These are phyloP conservation scores for Ceyx erithaca DNA, from an alignment of 2,797 vertebrate species.

Conservation along the genomic window DNA sequence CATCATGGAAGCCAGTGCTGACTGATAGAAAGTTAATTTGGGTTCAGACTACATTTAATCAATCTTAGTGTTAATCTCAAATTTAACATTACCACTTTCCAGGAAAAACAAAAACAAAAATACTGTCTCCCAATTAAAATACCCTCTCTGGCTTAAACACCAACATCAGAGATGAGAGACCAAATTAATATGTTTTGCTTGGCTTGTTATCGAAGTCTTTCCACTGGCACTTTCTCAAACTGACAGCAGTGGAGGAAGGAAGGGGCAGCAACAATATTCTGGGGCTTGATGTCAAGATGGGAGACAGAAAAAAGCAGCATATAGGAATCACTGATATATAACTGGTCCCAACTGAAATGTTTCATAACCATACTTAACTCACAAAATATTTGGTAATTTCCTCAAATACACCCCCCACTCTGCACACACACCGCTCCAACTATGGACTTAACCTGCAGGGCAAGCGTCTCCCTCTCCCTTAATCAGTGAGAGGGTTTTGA, in stretches of 20 bases:
- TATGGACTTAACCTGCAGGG: neutral
- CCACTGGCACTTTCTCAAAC: conserved; percentile 23
- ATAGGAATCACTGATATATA: neutral
- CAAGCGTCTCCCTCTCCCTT: neutral
- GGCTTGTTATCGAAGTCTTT: conserved; percentile 44
- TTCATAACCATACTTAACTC: conserved; percentile 35
- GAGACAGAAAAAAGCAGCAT: neutral
- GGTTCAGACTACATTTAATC: neutral
- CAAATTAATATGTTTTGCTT: conserved; percentile 41
- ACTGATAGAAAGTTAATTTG: neutral
- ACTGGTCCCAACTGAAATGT: neutral
- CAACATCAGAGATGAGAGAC: neutral
- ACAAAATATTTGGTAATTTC: conserved; percentile 41
- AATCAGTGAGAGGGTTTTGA: neutral
- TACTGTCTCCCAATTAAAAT: conserved; percentile 16
- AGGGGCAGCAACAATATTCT: neutral
- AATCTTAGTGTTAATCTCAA: neutral
- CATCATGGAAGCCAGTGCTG: neutral
- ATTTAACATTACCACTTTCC: neutral
- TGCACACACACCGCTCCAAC: neutral
- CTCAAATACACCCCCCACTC: neutral
- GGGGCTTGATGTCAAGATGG: neutral
- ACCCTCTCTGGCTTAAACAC: neutral
- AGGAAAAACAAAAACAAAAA: neutral
- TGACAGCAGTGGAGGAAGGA: conserved; percentile 6